These are phyloP conservation scores for Drosophila multiciliata DNA, from an alignment of 2,888 invertebrate species.

Conservation along the genomic window DNA sequence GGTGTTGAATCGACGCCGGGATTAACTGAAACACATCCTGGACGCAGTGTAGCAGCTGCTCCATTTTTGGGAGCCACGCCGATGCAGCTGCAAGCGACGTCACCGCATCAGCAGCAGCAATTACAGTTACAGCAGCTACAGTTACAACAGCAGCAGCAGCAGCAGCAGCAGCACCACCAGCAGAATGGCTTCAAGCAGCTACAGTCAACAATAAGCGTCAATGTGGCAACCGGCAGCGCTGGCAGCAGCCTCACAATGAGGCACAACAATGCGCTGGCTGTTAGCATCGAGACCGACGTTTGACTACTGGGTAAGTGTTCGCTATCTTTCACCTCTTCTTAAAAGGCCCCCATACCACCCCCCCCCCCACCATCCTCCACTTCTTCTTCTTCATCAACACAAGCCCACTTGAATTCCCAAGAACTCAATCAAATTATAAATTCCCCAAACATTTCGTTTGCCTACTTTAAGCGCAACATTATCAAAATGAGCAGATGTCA, in stretches of 20 bases:
- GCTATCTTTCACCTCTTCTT: slow-evolving; percentile 20
- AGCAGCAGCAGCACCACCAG: slow-evolving; percentile 75
- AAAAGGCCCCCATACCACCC: slow-evolving; percentile 1
- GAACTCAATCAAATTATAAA: background rate
- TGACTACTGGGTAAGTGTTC: slow-evolving; percentile 93
- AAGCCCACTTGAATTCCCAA: slow-evolving; percentile 11
- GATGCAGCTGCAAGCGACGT: slow-evolving; percentile 53
- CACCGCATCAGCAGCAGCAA: slow-evolving; percentile 58
- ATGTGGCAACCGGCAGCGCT: slow-evolving; percentile 73
- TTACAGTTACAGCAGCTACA: slow-evolving; percentile 66
- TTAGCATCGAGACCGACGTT: slow-evolving; percentile 97
- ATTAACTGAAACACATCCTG: slow-evolving; percentile 84
- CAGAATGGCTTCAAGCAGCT: slow-evolving; percentile 81
- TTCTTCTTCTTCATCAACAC: slow-evolving; percentile 16
- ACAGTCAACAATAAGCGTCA: slow-evolving; percentile 77
- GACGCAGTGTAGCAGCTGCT: slow-evolving; percentile 83
- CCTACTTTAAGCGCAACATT: slow-evolving; percentile 4
- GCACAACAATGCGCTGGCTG: slow-evolving; percentile 93
- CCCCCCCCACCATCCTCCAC: background rate
- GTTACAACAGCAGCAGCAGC: slow-evolving; percentile 68
- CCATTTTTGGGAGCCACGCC: slow-evolving; percentile 85
- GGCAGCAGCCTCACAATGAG: slow-evolving; percentile 89
- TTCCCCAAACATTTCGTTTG: slow-evolving; percentile 17
- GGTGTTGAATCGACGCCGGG: slow-evolving; percentile 87
- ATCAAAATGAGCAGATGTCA: slow-evolving; percentile 1